phyloP scores from a whole-genome alignment of 2,888 invertebrate species.

The Sesamia inferens region DNA sequence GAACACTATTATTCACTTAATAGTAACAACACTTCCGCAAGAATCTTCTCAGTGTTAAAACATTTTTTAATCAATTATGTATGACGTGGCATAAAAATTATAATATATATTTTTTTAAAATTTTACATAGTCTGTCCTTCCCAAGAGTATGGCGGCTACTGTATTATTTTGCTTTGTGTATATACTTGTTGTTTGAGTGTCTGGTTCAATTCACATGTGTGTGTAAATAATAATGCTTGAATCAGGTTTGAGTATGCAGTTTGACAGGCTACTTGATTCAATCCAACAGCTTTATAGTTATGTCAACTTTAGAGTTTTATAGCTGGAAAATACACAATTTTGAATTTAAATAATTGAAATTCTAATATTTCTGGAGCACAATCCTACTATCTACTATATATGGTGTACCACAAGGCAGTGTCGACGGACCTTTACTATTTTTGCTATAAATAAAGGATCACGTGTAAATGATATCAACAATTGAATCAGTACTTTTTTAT shows the following conservation, averaged over 20 bases:
- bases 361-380: not conserved
- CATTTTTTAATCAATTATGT: not conserved
- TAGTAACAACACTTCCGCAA: constrained; percentile 30
- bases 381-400: too few species aligned
- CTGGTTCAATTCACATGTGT: not conserved
- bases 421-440: too few species aligned
- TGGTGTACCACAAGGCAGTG: too few species aligned
- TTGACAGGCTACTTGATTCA: constrained; percentile 15
- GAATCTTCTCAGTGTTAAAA: constrained; percentile 24
- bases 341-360: too few species aligned
- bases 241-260: constrained; percentile 55
- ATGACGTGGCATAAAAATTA: not conserved
- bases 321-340: not conserved
- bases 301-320: constrained; percentile 21
- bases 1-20: constrained; percentile 29
- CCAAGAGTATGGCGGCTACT: constrained; percentile 45
- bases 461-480: too few species aligned
- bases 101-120: not conserved
- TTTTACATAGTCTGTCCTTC: constrained; percentile 37
- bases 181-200: constrained; percentile 18
- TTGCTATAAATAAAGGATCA: too few species aligned
- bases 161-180: constrained; percentile 38
- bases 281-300: constrained; percentile 39
- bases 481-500: too few species aligned
- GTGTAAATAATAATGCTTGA: constrained; percentile 25